phyloP scores from a whole-genome alignment of 2,797 vertebrate species.

The Lepus oiostolus region DNA sequence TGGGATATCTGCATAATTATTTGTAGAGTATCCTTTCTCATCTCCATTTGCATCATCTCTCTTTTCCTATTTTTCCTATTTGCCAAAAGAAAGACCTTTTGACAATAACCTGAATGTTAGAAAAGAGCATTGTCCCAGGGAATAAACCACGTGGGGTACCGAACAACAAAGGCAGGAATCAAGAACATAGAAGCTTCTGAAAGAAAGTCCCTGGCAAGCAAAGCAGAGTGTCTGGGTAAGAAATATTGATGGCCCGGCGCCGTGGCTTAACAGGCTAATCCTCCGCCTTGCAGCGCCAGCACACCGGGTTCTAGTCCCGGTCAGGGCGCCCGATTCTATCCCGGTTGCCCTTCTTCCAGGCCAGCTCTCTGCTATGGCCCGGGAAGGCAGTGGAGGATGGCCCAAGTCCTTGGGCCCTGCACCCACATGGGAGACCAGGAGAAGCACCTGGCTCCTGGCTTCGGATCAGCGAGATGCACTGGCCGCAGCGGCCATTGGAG shows the following conservation, averaged over 20 bases:
- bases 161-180: conserved; percentile 31
- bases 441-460: too few species aligned
- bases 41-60: not conserved
- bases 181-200: not conserved
- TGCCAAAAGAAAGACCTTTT: not conserved
- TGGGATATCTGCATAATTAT: not conserved
- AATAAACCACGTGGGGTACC: not conserved
- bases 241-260: not conserved
- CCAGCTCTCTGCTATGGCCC: too few species aligned
- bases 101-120: not conserved
- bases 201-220: not conserved
- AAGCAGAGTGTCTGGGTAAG: not conserved
- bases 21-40: conserved; percentile 5
- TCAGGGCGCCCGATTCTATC: too few species aligned
- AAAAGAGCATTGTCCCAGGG: not conserved
- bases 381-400: too few species aligned
- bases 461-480: too few species aligned
- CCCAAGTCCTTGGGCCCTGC: too few species aligned
- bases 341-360: too few species aligned
- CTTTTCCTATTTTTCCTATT: not conserved
- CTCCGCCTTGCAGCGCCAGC: too few species aligned
- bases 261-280: too few species aligned
- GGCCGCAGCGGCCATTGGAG: too few species aligned
- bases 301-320: too few species aligned
- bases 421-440: too few species aligned